Conservation (phyloP, 2,888 invertebrate genomes). For the Argyresthia albistria region DNA sequence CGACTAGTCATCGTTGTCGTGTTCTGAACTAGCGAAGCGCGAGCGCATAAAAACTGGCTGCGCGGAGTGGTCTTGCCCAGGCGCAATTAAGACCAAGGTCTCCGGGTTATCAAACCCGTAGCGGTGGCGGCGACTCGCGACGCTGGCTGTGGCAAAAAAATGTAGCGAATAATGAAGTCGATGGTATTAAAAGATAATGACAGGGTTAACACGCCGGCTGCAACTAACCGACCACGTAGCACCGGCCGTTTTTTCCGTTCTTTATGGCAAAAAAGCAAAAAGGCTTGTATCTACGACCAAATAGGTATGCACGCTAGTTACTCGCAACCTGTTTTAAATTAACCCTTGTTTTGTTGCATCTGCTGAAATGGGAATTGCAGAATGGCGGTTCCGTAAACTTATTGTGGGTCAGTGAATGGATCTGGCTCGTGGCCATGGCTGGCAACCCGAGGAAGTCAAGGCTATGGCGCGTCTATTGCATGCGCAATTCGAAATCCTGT, state of each 20-base stretch:
- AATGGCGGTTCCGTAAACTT: not conserved
- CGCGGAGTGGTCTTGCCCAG: slow-evolving; percentile 62
- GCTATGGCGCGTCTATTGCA: slow-evolving; percentile 49
- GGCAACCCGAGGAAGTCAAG: slow-evolving; percentile 50
- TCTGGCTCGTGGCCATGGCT: slow-evolving; percentile 48
- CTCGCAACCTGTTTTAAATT: not conserved
- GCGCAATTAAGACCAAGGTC: slow-evolving; percentile 73
- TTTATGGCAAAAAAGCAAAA: slow-evolving; percentile 20
- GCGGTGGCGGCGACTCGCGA: slow-evolving; percentile 54
- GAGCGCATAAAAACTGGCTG: slow-evolving; percentile 69
- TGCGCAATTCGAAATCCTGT: slow-evolving; percentile 61
- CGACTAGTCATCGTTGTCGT: slow-evolving; percentile 35
- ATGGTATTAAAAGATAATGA: slow-evolving; percentile 69
- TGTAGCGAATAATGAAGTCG: slow-evolving; percentile 63
- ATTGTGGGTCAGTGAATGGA: slow-evolving; percentile 55
- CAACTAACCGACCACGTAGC: slow-evolving; percentile 31
- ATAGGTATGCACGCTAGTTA: not conserved
- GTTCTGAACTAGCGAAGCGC: slow-evolving; percentile 68
- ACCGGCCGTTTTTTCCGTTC: slow-evolving; percentile 24
- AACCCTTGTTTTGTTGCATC: not conserved
- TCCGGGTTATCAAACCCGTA: slow-evolving; percentile 71
- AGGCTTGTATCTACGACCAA: not conserved
- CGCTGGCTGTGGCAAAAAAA: slow-evolving; percentile 59
- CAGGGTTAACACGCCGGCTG: slow-evolving; percentile 51
- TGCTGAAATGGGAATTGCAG: not conserved